Percentiles rank a stretch among this genome's conserved stretches.
Evolutionary conservation across 2,797 vertebrate genomes (phyloP).

Genomic region (Discoglossus pictus): DNA sequence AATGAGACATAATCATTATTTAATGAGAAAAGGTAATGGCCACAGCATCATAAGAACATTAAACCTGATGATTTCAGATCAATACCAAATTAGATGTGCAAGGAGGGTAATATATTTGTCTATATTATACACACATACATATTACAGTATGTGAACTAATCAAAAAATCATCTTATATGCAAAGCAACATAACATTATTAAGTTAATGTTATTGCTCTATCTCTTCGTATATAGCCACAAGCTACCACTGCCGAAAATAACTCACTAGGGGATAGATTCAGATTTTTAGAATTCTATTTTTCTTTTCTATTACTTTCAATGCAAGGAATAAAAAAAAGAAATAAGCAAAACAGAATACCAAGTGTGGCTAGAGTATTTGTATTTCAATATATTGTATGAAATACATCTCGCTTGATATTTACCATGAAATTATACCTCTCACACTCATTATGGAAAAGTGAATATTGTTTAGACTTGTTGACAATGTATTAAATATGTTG

Average conservation of each 20-base stretch:
- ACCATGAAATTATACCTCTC: constrained; percentile 14
- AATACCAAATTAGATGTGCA: constrained; percentile 5
- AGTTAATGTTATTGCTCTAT: constrained; percentile 31
- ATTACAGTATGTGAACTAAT: constrained; percentile 10
- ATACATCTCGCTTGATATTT: constrained; percentile 14
- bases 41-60: background rate
- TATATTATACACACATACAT: too few relatives aligned
- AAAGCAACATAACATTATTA: constrained; percentile 20
- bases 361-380: too few relatives aligned
- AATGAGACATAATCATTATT: background rate
- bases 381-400: too few relatives aligned
- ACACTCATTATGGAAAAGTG: constrained; percentile 14
- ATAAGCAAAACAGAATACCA: constrained; percentile 21
- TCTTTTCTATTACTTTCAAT: constrained; percentile 25
- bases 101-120: background rate
- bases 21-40: background rate
- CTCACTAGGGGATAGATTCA: constrained; percentile 28
- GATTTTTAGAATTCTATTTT: constrained; percentile 34
- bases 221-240: constrained; percentile 30
- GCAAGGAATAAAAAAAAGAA: constrained; percentile 14
- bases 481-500: constrained; percentile 24
- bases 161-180: constrained; percentile 18
- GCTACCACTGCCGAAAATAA: constrained; percentile 31
- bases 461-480: constrained; percentile 29
- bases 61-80: background rate